phyloP scores from a whole-genome alignment of 1,140 invertebrate genomes.

The Muscidifurax raptorellus region DNA sequence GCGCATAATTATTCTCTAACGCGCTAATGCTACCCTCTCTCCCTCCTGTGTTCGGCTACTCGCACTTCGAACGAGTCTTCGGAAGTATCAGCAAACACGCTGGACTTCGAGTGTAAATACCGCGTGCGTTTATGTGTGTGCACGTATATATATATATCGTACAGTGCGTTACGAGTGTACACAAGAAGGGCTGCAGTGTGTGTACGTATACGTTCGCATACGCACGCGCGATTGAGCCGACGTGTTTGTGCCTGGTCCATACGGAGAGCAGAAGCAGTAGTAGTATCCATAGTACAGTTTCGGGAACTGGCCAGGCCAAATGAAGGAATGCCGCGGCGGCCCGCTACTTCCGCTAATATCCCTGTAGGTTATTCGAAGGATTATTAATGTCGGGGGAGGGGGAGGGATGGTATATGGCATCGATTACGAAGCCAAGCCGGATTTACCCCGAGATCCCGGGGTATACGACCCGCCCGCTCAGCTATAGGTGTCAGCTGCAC shows the following conservation, averaged over 20 bases:
- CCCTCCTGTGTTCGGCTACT: background rate
- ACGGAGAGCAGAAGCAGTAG: background rate
- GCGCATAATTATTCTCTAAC: slow-evolving; percentile 14
- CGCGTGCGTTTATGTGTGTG: too few relatives aligned
- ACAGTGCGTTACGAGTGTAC: background rate
- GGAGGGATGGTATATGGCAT: background rate
- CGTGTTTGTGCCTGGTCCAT: background rate
- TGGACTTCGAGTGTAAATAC: background rate
- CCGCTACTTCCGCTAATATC: slow-evolving; percentile 46
- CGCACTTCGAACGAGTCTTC: background rate
- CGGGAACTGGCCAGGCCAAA: background rate
- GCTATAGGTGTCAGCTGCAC: slow-evolving; percentile 1
- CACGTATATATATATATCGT: background rate
- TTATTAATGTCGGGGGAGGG: slow-evolving; percentile 47
- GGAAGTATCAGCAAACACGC: background rate
- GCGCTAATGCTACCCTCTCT: too few relatives aligned
- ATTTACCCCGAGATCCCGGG: slow-evolving; percentile 6
- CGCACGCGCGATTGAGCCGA: background rate
- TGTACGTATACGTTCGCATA: background rate
- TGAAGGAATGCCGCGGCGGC: slow-evolving; percentile 16
- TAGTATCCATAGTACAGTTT: background rate
- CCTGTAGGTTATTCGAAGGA: slow-evolving; percentile 33
- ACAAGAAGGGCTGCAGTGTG: background rate
- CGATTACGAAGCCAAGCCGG: slow-evolving; percentile 3
- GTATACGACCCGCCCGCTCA: background rate